Evolutionary conservation across 2,113 vertebrate species (phyloP), one percentile per base, ranked within the genome.

Genomic region (Hemiscyllium ocellatum): DNA sequence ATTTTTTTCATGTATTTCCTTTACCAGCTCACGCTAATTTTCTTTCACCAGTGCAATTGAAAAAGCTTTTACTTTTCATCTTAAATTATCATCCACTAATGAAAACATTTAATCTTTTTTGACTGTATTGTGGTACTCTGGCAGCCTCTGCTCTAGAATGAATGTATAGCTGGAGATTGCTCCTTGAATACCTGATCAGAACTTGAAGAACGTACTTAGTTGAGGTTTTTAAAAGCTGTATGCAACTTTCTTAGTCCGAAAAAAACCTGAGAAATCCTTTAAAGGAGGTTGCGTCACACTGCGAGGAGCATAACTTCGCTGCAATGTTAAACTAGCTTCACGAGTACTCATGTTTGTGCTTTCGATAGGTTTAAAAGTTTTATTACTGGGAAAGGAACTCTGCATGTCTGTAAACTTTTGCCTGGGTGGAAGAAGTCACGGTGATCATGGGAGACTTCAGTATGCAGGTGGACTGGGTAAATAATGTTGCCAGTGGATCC

Each of bases 341-440:
- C 2, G 22, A 61, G 4, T 65, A 68, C 33, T 22, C 6, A 20
- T 66, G 22, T 33, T 61, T 66, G 33, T 93, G 8, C 33, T 68
- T 33, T 66, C 33, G 22, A 10, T 17, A 20, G 37, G n/a, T n/a
- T n/a, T 37, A 91, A 66, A 66, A 93, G 89, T 93, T 93, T 65
- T 66, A 61, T 29, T 37, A 33, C 61, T 93, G 89, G 61, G 61
- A n/a, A 93, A n/a, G 61, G 61, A 19, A 66, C 61, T 93, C 61
- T 66, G 20, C 87, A 90, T 61, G 26, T 90, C 87, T 90, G 87
- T 90, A 90, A 90, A 90, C 52, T 89, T 26, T 90, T 24, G 33
- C 26, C 29, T 90, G 61, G 15, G 15, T 93, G 19, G 89, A n/a
- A 47, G n/a, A 68, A 22, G 37, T 66, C 33, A n/a, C n/a, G n/a